Base-by-base conservation (phyloP, 2,888 invertebrate species). In the Lissonota sp. region DNA sequence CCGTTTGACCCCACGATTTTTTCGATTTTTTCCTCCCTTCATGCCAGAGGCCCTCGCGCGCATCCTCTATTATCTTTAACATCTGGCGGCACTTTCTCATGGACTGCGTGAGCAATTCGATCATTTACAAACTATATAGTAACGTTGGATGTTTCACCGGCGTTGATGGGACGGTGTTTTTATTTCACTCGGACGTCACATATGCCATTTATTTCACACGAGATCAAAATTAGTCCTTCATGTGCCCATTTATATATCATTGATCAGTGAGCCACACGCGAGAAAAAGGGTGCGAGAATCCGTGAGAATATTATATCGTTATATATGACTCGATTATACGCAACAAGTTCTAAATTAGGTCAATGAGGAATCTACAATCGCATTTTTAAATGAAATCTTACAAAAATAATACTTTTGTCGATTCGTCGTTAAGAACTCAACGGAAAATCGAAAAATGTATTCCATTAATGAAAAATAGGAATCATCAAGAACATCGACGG, bases 71-170 rank as follows among this genome's bases (percentile, higher is more conserved):
- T 86, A 80, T 87, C 87, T 85, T 62, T 49, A 85, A 86, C 91
- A 91, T 90, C 90, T 91, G 91, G 79, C 86, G 86, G 84, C 77
- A 91, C 55, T 91, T 91, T 91, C 91, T 91, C 91, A 91, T 91
- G 91, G 88, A 84, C 85, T 75, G 86, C 86, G 85, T 86, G 75
- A 73, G 79, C 83, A 87, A 84, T 83, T 80, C 86, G 85, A 84
- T 88, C 86, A 85, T 86, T 90, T 87, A 86, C 60, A 12, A 87
- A 88, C 57, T 40, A 46, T 81, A 84, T 77, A 83, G 83, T 63
- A 57, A 53, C 75, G 63, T 78, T 77, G 77, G 6, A 14, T 37
- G 55, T 10, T 44, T 40, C 14, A 53, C 51, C 16, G 40, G 42
- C 75, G 74, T 78, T 58, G 16, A 73, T 55, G 42, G 26, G 39